Conservation (phyloP, 2,113 vertebrate species). For the Euleptes europaea region DNA sequence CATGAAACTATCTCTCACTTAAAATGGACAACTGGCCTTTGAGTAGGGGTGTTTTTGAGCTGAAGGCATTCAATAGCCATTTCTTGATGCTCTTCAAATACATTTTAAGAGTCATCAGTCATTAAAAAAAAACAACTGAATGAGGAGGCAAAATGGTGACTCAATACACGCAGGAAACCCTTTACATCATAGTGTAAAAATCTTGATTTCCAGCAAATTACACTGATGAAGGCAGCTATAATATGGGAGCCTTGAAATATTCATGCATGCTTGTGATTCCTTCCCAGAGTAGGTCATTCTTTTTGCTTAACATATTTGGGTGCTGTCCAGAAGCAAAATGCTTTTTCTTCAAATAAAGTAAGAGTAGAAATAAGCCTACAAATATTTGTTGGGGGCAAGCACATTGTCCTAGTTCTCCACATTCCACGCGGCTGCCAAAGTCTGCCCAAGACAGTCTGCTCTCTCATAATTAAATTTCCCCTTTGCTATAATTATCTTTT, state of each 20-base stretch:
- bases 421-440: rapidly evolving
- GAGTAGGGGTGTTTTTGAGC: neutral
- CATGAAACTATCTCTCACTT: neutral
- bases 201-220: slow-evolving; percentile 45
- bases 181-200: slow-evolving; percentile 60
- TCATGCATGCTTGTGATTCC: neutral
- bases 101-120: slow-evolving; percentile 31
- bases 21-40: neutral
- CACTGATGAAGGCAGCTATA: slow-evolving; percentile 41
- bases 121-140: slow-evolving; percentile 27
- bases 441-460: neutral
- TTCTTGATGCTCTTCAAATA: slow-evolving; percentile 7
- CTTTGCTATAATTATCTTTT: neutral
- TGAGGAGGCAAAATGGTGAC: slow-evolving; percentile 61
- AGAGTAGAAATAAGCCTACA: slow-evolving; percentile 19
- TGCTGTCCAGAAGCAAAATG: slow-evolving; percentile 27
- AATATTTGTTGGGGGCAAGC: rapidly evolving
- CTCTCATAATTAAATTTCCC: neutral
- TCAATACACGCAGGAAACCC: slow-evolving; percentile 47
- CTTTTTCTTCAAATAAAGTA: slow-evolving; percentile 38
- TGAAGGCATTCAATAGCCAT: neutral
- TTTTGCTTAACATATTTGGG: slow-evolving; percentile 34
- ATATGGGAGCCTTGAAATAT: slow-evolving; percentile 11
- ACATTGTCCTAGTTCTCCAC: slow-evolving; percentile 22
- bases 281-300: slow-evolving; percentile 26